Percentiles rank a stretch among this genome's conserved stretches.
phyloP scores from a whole-genome alignment of 2,113 vertebrate species.

The Actenoides hombroni region DNA sequence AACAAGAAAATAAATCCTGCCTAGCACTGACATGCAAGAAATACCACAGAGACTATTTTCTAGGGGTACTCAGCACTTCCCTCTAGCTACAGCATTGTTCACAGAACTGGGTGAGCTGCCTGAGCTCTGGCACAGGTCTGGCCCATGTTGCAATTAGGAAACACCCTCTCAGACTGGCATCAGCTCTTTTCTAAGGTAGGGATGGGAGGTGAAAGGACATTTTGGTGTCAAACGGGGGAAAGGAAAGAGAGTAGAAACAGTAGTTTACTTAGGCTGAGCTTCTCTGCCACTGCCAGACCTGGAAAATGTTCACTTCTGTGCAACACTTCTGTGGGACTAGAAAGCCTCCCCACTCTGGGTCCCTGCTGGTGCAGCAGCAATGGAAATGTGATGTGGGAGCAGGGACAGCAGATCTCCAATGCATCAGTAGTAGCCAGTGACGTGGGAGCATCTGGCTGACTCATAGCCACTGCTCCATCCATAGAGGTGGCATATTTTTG shows the following conservation, averaged over 20 bases:
- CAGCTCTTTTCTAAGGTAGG: neutral
- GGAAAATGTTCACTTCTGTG: neutral
- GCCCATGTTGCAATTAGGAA: neutral
- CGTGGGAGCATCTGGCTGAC: neutral
- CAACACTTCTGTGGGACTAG: neutral
- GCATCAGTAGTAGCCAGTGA: neutral
- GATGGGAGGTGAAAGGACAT: neutral
- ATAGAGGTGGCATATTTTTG: neutral
- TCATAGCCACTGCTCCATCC: neutral
- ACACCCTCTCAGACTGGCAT: neutral
- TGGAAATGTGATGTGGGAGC: neutral
- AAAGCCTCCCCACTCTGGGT: neutral
- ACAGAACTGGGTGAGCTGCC: neutral
- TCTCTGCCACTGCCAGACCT: neutral
- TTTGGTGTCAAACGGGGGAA: neutral
- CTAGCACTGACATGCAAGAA: neutral
- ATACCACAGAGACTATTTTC: neutral
- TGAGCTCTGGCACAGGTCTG: neutral
- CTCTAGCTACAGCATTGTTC: neutral
- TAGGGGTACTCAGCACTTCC: neutral
- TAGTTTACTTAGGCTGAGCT: neutral
- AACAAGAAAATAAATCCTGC: slow-evolving; percentile 37
- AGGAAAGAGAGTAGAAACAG: neutral
- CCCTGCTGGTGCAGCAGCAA: neutral
- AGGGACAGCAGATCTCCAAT: neutral